Evolutionary conservation across 2,113 vertebrate species (phyloP).

Genomic region (Danionella cerebrum): DNA sequence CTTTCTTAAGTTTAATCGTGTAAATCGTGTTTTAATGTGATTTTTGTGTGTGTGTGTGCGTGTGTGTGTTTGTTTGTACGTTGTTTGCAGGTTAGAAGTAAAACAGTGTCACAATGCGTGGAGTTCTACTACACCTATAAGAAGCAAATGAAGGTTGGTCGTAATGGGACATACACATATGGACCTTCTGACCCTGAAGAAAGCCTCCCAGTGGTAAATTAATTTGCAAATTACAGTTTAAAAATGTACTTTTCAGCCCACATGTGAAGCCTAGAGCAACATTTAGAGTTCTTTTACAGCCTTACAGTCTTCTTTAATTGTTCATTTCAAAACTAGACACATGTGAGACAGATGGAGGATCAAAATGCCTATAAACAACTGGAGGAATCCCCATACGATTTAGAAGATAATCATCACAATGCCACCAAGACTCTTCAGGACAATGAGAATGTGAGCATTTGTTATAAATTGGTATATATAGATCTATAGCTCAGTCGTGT

Average conservation of each 20-base stretch:
- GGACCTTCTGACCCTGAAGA: conserved; percentile 72
- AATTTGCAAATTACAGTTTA: not conserved
- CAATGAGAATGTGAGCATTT: conserved; percentile 63
- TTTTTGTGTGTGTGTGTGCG: not conserved
- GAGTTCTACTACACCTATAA: conserved; percentile 98
- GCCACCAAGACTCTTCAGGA: conserved; percentile 69
- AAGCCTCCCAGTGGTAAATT: conserved; percentile 70
- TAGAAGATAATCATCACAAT: conserved; percentile 35
- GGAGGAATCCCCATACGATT: conserved; percentile 43
- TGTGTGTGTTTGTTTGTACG: not conserved
- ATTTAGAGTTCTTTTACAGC: too few species aligned
- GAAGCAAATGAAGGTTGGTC: conserved; percentile 90
- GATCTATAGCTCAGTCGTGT: not conserved
- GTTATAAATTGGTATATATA: not conserved
- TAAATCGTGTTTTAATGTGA: not conserved
- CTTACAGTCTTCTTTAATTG: too few species aligned
- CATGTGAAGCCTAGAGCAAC: too few species aligned
- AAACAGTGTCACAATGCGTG: conserved; percentile 92
- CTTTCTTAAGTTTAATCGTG: not conserved
- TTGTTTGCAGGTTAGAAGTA: conserved; percentile 80
- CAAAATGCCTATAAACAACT: conserved; percentile 44
- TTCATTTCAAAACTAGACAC: conserved; percentile 39
- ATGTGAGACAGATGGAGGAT: conserved; percentile 51
- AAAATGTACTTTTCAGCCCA: too few species aligned
- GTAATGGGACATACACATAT: conserved; percentile 79